A percentile compares a stretch with the other conserved stretches of the same genome.
Conservation (phyloP, 2,113 vertebrate genomes). For the Apeltes quadracus region DNA sequence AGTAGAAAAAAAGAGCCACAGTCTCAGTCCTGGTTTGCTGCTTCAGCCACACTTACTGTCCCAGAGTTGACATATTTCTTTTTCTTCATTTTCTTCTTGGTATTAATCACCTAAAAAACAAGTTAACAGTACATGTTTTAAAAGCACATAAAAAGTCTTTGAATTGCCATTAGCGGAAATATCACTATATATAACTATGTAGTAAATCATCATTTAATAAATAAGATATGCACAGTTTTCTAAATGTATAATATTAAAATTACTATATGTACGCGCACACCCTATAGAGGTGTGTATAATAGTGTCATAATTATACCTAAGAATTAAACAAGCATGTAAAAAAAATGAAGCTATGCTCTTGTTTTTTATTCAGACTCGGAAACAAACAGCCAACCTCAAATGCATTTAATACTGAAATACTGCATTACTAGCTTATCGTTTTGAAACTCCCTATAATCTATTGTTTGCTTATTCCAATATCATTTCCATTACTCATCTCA, state of each 20-base stretch:
- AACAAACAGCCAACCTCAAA: background rate
- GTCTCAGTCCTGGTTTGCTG: conserved; percentile 2
- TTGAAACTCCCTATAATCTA: background rate
- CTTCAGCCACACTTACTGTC: conserved; percentile 85
- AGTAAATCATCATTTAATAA: background rate
- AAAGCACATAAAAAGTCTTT: too few relatives aligned
- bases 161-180: background rate
- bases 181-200: background rate
- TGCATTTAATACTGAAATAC: background rate
- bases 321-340: background rate
- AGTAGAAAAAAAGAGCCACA: conserved; percentile 13
- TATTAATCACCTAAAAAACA: conserved; percentile 87
- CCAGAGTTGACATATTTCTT: conserved; percentile 96
- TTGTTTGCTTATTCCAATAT: background rate
- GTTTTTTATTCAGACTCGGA: background rate
- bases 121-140: background rate
- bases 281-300: background rate
- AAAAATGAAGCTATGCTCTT: background rate
- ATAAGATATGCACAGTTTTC: background rate
- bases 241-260: background rate
- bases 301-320: background rate
- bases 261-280: background rate
- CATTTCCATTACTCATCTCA: background rate
- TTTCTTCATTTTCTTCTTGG: conserved; percentile 98
- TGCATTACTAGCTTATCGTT: background rate